These are phyloP conservation scores for Nomada ruficornis DNA, from an alignment of 2,888 invertebrate genomes.

Conservation along the genomic window DNA sequence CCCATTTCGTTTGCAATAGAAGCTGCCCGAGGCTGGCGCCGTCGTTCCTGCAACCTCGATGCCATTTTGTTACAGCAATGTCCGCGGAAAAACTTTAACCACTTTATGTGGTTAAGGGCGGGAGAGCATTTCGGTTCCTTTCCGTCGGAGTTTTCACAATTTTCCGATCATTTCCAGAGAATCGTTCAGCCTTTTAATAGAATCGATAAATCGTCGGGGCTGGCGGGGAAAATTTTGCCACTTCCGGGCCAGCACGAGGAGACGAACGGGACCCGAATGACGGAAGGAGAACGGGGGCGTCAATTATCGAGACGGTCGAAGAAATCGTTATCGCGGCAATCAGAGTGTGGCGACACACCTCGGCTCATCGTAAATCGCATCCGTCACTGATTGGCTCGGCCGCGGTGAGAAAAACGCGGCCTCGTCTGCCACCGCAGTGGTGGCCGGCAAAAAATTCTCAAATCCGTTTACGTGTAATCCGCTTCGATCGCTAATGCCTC, in stretches of 20 bases:
- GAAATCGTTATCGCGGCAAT: slow-evolving; percentile 79
- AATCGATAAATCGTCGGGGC: slow-evolving; percentile 27
- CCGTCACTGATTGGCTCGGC: slow-evolving; percentile 68
- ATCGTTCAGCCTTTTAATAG: background rate
- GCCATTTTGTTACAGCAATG: slow-evolving; percentile 12
- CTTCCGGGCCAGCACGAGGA: background rate
- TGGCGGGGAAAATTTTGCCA: slow-evolving; percentile 7
- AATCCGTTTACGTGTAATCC: slow-evolving; percentile 46
- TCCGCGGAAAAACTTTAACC: background rate
- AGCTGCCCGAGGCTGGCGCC: slow-evolving; percentile 57
- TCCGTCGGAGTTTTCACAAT: no score
- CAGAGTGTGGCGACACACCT: slow-evolving; percentile 79
- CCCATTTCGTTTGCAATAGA: slow-evolving; percentile 46
- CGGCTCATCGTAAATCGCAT: slow-evolving; percentile 70
- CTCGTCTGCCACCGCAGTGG: slow-evolving; percentile 17
- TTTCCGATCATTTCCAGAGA: background rate
- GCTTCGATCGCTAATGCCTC: slow-evolving; percentile 7
- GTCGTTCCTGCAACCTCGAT: slow-evolving; percentile 3
- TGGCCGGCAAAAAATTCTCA: slow-evolving; percentile 43
- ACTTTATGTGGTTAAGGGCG: background rate
- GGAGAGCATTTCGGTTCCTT: no score
- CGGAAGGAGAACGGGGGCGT: slow-evolving; percentile 53
- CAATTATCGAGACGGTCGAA: slow-evolving; percentile 72
- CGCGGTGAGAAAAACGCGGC: slow-evolving; percentile 53
- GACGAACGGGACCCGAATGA: slow-evolving; percentile 35